phyloP scores from a whole-genome alignment of 1,140 invertebrate genomes.

The Drosophila pandora region DNA sequence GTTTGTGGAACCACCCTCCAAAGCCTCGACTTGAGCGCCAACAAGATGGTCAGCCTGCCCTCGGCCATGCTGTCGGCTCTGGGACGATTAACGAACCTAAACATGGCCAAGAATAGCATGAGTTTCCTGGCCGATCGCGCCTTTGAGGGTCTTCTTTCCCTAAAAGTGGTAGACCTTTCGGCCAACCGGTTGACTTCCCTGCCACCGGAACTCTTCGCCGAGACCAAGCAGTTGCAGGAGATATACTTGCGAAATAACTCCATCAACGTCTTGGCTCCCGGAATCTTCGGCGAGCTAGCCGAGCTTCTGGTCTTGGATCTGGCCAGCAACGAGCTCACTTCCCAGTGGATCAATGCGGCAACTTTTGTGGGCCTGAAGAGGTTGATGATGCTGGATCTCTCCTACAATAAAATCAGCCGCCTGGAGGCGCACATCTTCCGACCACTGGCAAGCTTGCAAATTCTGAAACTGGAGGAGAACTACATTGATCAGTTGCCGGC shows the following conservation, averaged over 20 bases:
- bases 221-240: slow-evolving; percentile 91
- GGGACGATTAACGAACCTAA: slow-evolving; percentile 87
- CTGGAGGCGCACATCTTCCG: slow-evolving; percentile 92
- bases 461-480: slow-evolving; percentile 92
- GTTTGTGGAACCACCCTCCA: slow-evolving; percentile 89
- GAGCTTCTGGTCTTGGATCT: slow-evolving; percentile 93
- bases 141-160: slow-evolving; percentile 90
- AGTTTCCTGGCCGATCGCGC: slow-evolving; percentile 91
- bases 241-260: slow-evolving; percentile 94
- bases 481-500: slow-evolving; percentile 91
- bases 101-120: slow-evolving; percentile 89
- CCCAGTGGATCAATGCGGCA: slow-evolving; percentile 93
- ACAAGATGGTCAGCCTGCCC: slow-evolving; percentile 91
- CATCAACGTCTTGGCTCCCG: slow-evolving; percentile 93
- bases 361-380: slow-evolving; percentile 93
- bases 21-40: slow-evolving; percentile 91
- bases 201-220: slow-evolving; percentile 92
- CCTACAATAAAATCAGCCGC: slow-evolving; percentile 91
- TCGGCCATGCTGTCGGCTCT: slow-evolving; percentile 90
- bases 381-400: slow-evolving; percentile 92
- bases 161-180: slow-evolving; percentile 91
- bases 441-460: slow-evolving; percentile 92
- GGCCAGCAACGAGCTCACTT: slow-evolving; percentile 93
- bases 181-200: slow-evolving; percentile 92
- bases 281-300: slow-evolving; percentile 91